Evolutionary conservation across 2,888 invertebrate species (phyloP), one percentile per base, ranked within the genome.

Genomic region (Eutolmus rufibarbis): DNA sequence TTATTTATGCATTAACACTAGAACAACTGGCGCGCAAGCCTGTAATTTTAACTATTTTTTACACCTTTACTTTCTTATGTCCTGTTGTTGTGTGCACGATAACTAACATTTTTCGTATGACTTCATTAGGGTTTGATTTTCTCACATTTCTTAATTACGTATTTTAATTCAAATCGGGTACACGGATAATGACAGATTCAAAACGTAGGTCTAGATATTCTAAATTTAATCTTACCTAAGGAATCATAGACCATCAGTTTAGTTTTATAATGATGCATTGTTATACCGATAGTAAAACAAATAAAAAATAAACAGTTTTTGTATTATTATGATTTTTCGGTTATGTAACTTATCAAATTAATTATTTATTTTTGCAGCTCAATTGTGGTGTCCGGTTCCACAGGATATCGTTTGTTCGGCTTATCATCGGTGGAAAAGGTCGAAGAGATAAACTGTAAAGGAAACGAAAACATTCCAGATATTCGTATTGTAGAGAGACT

Each of bases 401-500:
- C 89, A 76, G 93, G 92, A 0, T 91, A 92, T 89, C 91, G 92
- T 1, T 89, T 93, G 40, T 93, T 91, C 87, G 90, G 91, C 8
- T 91, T 93, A 81, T 90, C 89, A 86, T 91, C 91, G 4, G 90
- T 90, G 88, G 92, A 93, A 86, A 91, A 91, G 86, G 90, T 93
- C 40, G 93, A 93, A 81, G 93, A 93, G 89, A 92, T 92, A 82
- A 92, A 91, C 89, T 90, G 91, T 89, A 92, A 92, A 89, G 92
- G 92, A 76, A 91, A 92, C 89, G 92, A 92, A 89, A 88, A 88
- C 56, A 76, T 76, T 74, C 51, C 76, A 43, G 90, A 92, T 43
- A 92, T 92, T 86, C 90, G 91, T 77, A 92, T 93, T 87, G 91
- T 92, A 34, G 93, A 92, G 89, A 90, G 93, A 2, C 90, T 93